Percentiles rank a stretch among this genome's conserved stretches.
These are phyloP conservation scores for Todiramphus chloris DNA, from an alignment of 2,113 vertebrate species.

Conservation along the genomic window DNA sequence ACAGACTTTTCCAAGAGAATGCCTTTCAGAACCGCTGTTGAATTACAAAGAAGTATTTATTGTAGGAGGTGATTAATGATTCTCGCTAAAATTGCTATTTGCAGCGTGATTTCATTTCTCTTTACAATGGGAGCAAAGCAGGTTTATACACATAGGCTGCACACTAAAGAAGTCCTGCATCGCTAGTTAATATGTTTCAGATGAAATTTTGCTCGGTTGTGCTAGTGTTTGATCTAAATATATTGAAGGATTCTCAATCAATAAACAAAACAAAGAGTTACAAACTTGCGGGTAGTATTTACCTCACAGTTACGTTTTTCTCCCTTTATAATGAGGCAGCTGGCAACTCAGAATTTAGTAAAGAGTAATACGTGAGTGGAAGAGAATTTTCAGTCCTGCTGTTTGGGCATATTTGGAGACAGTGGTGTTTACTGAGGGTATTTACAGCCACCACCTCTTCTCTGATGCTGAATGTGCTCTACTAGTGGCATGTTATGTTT, in stretches of 20 bases:
- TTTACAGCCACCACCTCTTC: not conserved
- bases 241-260: not conserved
- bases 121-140: conserved; percentile 70
- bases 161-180: conserved; percentile 41
- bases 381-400: not conserved
- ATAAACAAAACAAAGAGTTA: conserved; percentile 4
- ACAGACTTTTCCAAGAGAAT: conserved; percentile 84
- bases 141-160: conserved; percentile 37
- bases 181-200: not conserved
- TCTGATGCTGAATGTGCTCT: not conserved
- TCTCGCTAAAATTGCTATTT: conserved; percentile 84
- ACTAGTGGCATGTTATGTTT: not conserved
- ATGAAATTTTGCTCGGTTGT: conserved; percentile 12
- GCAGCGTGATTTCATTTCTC: conserved; percentile 79
- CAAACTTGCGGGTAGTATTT: not conserved
- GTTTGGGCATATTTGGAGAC: not conserved
- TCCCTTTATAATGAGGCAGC: not conserved
- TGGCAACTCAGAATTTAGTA: not conserved
- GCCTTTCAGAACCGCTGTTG: conserved; percentile 84
- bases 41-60: conserved; percentile 89
- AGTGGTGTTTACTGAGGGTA: not conserved
- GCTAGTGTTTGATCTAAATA: conserved; percentile 34
- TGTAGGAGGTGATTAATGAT: conserved; percentile 86
- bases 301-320: not conserved
- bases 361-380: not conserved